phyloP scores from a whole-genome alignment of 1,140 invertebrate genomes.

The Papilio aristodemus region DNA sequence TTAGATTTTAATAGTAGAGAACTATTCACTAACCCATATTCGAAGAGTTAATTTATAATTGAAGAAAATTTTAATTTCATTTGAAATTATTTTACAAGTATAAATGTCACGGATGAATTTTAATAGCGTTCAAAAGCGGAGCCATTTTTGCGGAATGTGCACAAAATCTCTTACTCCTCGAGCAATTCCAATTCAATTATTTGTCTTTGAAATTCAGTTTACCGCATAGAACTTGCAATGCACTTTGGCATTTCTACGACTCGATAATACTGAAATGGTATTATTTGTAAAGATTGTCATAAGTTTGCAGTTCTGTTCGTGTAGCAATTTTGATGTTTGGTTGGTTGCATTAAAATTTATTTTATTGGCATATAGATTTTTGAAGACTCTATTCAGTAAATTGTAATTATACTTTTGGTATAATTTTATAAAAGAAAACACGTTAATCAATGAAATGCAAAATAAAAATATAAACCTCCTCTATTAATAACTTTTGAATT shows the following conservation, averaged over 20 bases:
- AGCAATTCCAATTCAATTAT: constrained; percentile 57
- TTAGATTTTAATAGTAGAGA: no score
- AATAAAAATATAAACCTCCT: no score
- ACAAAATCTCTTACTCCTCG: constrained; percentile 59
- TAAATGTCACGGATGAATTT: constrained; percentile 29
- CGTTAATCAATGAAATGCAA: no score
- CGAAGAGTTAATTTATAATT: background rate
- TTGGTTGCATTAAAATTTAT: background rate
- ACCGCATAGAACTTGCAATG: constrained; percentile 50
- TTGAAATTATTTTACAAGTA: constrained; percentile 2
- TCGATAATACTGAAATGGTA: constrained; percentile 46
- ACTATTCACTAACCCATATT: background rate
- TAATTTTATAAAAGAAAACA: no score
- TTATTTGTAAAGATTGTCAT: constrained; percentile 33
- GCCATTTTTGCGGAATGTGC: constrained; percentile 51
- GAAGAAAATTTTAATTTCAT: background rate
- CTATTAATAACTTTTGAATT: no score
- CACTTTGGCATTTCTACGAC: constrained; percentile 51
- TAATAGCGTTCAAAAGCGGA: constrained; percentile 29
- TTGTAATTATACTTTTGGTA: no score
- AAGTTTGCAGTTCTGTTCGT: constrained; percentile 23
- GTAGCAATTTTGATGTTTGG: constrained; percentile 10
- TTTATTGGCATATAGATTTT: background rate
- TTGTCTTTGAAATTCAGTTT: constrained; percentile 67
- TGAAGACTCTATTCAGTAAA: background rate